Base-by-base conservation (phyloP, 2,113 vertebrate species). In the Mobula hypostoma region DNA sequence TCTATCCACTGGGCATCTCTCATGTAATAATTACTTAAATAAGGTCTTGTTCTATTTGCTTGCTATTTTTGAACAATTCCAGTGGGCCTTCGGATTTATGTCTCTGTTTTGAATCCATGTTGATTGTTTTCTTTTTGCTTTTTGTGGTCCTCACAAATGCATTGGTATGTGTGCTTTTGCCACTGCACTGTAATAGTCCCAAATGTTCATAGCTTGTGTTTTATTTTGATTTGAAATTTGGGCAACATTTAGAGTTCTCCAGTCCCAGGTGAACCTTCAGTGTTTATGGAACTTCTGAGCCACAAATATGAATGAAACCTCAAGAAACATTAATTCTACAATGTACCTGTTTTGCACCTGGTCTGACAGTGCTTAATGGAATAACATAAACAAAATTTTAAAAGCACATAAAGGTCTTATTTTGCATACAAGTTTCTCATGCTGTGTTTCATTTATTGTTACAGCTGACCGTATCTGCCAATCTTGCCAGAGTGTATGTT, bases 381-480 rank as follows among this genome's bases (percentile, higher is more conserved):
- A 63, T 61, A 66, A n/a, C 15, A 1, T 56, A 14, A 5, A 32
- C 29, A 27, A 29, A n/a, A n/a, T 56, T 83, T 83, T 58, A 32
- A 83, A 83, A 21, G 40, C 80, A 83, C 1, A 58, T 58, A 58
- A 58, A 83, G 56, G 48, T 29, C 14, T 63, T 87, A 17, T 63
- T 63, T 87, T 63, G 27, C 15, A 66, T 14, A 87, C 56, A 88
- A 88, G 27, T 56, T 88, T 29, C 58, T 88, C 6, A 88, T 17
- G 2, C 29, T 88, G 12, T 12, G 14, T 88, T 63, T 58, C 27
- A 63, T 66, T 82, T 77, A 15, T 63, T 32, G 29, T 76, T 83
- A 40, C 80, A 94, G 94, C 82, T 63, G 94, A 94, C 7, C 19
- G 32, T 40, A 7, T 9, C 15, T 94, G 94, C 94, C 94, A 78